These are phyloP conservation scores for Philereme transversata DNA, from an alignment of 2,888 invertebrate genomes.

Conservation along the genomic window DNA sequence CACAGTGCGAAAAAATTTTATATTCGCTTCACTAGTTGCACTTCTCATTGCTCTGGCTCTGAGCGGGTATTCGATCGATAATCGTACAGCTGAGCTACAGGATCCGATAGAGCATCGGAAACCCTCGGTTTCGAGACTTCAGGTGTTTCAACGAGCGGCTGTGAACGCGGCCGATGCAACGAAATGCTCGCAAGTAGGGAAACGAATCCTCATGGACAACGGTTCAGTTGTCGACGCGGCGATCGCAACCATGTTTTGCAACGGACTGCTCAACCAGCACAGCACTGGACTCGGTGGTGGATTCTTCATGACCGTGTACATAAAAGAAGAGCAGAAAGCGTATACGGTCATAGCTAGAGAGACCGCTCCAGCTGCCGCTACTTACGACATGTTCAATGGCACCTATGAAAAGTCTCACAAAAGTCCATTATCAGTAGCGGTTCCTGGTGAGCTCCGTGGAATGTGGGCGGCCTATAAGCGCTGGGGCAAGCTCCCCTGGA, in stretches of 20 bases:
- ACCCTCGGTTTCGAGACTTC: not conserved
- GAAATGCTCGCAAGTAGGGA: no score
- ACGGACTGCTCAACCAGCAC: constrained; percentile 91
- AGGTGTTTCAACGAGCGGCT: no score
- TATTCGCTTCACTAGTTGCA: no score
- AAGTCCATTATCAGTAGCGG: constrained; percentile 88
- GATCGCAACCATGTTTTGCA: constrained; percentile 92
- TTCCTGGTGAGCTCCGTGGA: constrained; percentile 93
- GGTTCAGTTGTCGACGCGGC: constrained; percentile 87
- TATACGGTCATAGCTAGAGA: constrained; percentile 90
- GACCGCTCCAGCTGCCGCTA: constrained; percentile 86
- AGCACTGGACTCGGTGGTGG: constrained; percentile 92
- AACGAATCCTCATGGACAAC: constrained; percentile 55
- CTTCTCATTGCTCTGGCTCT: no score
- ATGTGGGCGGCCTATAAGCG: constrained; percentile 88
- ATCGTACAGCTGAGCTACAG: no score
- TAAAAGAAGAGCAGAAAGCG: constrained; percentile 82
- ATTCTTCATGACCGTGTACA: constrained; percentile 90
- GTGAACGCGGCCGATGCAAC: no score
- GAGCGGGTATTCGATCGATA: no score
- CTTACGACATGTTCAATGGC: constrained; percentile 83
- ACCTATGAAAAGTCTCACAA: constrained; percentile 64
- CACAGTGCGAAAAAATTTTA: no score
- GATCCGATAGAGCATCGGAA: no score
- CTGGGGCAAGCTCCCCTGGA: constrained; percentile 91